phyloP scores from a whole-genome alignment of 2,113 vertebrate genomes.

The Orthonyx spaldingii region DNA sequence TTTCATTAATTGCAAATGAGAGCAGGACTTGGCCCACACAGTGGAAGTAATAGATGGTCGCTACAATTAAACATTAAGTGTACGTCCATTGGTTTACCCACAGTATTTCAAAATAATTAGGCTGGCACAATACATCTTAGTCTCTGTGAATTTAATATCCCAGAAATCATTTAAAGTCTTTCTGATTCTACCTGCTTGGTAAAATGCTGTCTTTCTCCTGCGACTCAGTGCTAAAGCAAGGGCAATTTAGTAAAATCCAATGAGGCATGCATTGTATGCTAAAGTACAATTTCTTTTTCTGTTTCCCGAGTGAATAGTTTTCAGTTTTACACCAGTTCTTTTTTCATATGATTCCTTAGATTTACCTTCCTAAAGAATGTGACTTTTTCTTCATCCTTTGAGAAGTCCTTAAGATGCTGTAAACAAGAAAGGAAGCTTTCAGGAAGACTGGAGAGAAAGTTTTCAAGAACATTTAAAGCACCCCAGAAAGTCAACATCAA shows the following conservation, averaged over 20 bases:
- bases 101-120: background rate
- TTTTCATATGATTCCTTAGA: background rate
- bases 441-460: background rate
- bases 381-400: background rate
- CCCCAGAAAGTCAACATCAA: background rate
- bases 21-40: background rate
- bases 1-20: background rate
- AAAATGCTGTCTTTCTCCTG: background rate
- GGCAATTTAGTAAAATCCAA: background rate
- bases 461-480: background rate
- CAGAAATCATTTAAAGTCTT: background rate
- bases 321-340: background rate
- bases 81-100: background rate
- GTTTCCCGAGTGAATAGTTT: background rate
- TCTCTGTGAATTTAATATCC: background rate
- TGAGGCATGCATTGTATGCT: background rate
- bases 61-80: background rate
- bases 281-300: background rate
- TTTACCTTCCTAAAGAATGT: background rate
- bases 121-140: background rate
- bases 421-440: background rate
- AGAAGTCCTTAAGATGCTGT: background rate
- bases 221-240: background rate
- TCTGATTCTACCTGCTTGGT: background rate
- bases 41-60: background rate